Base-by-base conservation (phyloP, 92 coral and sea anemone genomes). In the Blastomussa wellsi region DNA sequence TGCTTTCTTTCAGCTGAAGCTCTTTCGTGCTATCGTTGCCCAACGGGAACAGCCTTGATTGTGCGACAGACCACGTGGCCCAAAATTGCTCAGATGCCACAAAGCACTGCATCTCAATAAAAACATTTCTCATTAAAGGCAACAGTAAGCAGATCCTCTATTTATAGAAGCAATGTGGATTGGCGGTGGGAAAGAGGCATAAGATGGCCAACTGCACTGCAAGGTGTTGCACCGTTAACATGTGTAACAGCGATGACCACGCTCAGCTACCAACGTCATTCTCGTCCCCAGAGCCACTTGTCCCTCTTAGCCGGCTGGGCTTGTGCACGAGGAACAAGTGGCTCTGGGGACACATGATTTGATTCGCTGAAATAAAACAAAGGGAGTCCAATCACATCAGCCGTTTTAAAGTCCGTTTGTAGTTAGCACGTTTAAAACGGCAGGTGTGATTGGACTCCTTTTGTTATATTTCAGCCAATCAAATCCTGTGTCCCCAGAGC, bases 1-100 rank as follows among this genome's bases (percentile, higher is more conserved):
- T 57, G 65, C 24, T 74, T 74, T 44, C 57, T n/a, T 74, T 42
- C 78, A 74, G 78, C 78, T 74, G 24, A 42, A 74, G 59, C 55
- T 28, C 78, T 74, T 28, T 24, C 78, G 22, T 74, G 78, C 55
- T 74, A 74, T 16, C 42, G 55, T 7, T 74, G 78, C 38, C 55
- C 55, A 26, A 28, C 29, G 7, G 55, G 78, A 28, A 41, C 36
- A 14, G 44, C 32, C 78, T 51, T 74, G 53, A 22, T 24, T 74
- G 78, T 36, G 78, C 17, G 24, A 74, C 78, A 39, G 55, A 32
- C 38, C 57, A 74, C 78, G 32, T 31, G 7, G 26, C 35, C 55
- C 10, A n/a, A 22, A 24, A 48, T 1, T 74, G 78, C 57, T 12
- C 55, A 36, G 42, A 19, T 1, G 47, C 35, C n/a, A 36, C n/a